A percentile compares a stretch with the other conserved stretches of the same genome.
Conservation (phyloP, 2,113 vertebrate species). For the Nothobranchius kuhntae region DNA sequence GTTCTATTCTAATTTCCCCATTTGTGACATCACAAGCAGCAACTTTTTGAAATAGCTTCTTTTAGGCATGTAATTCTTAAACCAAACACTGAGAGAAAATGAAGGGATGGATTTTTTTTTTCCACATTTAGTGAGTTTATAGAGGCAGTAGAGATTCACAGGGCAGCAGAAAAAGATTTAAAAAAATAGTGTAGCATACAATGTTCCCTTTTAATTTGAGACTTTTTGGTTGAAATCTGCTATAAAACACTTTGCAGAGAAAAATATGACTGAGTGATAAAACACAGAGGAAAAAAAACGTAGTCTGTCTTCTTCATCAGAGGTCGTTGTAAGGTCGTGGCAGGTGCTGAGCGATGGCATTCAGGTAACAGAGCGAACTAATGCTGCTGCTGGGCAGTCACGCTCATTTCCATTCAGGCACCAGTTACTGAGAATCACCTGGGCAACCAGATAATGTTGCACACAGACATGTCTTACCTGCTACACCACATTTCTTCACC, state of each 20-base stretch:
- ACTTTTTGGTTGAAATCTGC: no score
- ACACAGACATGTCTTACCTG: slow-evolving; percentile 66
- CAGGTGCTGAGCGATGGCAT: slow-evolving; percentile 17
- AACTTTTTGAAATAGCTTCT: no score
- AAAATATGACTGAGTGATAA: slow-evolving; percentile 11
- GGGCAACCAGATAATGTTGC: slow-evolving; percentile 47
- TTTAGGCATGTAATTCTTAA: no score
- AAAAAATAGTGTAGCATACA: no score
- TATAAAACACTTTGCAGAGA: slow-evolving; percentile 15
- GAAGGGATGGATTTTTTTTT: no score
- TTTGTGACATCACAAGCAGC: no score
- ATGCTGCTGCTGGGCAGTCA: slow-evolving; percentile 38
- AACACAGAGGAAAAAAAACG: slow-evolving; percentile 14
- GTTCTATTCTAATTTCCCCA: no score
- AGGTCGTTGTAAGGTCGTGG: slow-evolving; percentile 22
- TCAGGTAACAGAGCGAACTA: slow-evolving; percentile 21
- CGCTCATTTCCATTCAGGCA: slow-evolving; percentile 43
- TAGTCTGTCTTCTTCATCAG: slow-evolving; percentile 13
- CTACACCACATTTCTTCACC: slow-evolving; percentile 62
- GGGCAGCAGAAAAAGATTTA: no score
- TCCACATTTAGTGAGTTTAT: no score
- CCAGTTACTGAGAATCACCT: slow-evolving; percentile 30
- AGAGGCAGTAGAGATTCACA: no score
- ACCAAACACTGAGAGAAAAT: no score
- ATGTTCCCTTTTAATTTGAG: no score